Conservation (phyloP, 2,888 invertebrate genomes). For the Cremastobaeus sp. region DNA sequence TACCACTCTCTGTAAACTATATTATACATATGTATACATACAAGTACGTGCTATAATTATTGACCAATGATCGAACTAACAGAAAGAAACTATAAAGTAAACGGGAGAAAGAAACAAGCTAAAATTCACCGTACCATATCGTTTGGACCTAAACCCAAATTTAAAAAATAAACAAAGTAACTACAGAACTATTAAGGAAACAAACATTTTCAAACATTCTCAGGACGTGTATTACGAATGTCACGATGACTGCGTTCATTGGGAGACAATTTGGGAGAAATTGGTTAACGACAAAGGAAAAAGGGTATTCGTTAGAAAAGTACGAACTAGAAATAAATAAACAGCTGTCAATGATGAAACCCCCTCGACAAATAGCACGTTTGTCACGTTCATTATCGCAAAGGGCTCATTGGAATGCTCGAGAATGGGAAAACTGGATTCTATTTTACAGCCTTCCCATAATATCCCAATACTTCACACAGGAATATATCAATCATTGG, state of each 20-base stretch:
- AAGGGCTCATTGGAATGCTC: neutral
- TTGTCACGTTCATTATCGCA: neutral
- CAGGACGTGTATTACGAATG: slow-evolving; percentile 55
- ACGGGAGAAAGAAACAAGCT: slow-evolving; percentile 27
- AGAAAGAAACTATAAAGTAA: slow-evolving; percentile 18
- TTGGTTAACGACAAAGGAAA: slow-evolving; percentile 11
- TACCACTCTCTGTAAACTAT: slow-evolving; percentile 69
- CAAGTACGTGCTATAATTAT: slow-evolving; percentile 60
- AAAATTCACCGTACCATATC: slow-evolving; percentile 45
- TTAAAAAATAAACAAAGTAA: slow-evolving; percentile 12
- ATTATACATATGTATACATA: slow-evolving; percentile 62
- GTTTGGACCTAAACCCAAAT: slow-evolving; percentile 32
- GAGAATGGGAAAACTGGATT: slow-evolving; percentile 1
- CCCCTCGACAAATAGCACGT: neutral
- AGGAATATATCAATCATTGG: neutral
- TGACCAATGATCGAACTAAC: slow-evolving; percentile 39
- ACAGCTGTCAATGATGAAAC: neutral
- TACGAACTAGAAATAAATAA: no score
- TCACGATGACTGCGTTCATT: slow-evolving; percentile 46
- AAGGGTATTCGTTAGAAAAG: slow-evolving; percentile 9
- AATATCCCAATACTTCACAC: no score
- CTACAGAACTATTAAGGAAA: neutral
- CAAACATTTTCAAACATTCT: slow-evolving; percentile 33
- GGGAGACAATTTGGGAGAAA: slow-evolving; percentile 10
- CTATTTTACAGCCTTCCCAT: neutral